A percentile compares a stretch with the other conserved stretches of the same genome.
phyloP scores from a whole-genome alignment of 2,797 vertebrate species.

The Bradypus variegatus region DNA sequence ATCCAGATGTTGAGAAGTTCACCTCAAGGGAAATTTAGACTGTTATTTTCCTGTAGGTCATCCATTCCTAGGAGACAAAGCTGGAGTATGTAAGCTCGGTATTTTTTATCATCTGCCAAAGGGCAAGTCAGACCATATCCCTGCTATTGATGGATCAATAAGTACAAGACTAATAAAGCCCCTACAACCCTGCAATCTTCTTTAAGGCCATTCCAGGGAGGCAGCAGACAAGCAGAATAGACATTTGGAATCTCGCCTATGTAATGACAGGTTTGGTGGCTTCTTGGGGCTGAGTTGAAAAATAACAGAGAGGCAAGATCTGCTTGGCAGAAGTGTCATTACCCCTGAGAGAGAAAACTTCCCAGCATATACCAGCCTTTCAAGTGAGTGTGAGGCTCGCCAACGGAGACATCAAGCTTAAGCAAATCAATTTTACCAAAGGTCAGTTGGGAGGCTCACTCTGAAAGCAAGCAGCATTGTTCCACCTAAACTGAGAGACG shows the following conservation, averaged over 20 bases:
- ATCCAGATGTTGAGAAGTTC: conserved; percentile 22
- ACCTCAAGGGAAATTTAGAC: conserved; percentile 31
- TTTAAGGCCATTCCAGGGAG: conserved; percentile 20
- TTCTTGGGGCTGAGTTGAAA: conserved; percentile 43
- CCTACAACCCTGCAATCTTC: conserved; percentile 16
- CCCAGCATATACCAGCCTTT: not conserved
- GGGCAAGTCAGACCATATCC: conserved; percentile 3
- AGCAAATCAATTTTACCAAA: not conserved
- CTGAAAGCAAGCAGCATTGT: not conserved
- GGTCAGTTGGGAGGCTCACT: not conserved
- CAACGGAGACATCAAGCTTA: not conserved
- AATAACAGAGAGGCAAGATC: conserved; percentile 6
- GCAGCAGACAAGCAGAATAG: not conserved
- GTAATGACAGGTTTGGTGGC: conserved; percentile 41
- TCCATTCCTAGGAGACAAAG: conserved; percentile 23
- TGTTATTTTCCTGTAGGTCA: conserved; percentile 34
- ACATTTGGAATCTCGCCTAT: not conserved
- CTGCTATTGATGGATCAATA: conserved; percentile 37
- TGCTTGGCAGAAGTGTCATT: conserved; percentile 16
- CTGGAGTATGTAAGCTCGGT: not conserved
- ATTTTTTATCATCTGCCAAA: conserved; percentile 52
- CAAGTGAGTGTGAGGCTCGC: not conserved
- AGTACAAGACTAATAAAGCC: not conserved
- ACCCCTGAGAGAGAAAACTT: conserved; percentile 31
- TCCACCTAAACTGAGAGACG: conserved; percentile 22